Evolutionary conservation across 2,888 invertebrate genomes (phyloP).

Genomic region (Conchocele bisecta): DNA sequence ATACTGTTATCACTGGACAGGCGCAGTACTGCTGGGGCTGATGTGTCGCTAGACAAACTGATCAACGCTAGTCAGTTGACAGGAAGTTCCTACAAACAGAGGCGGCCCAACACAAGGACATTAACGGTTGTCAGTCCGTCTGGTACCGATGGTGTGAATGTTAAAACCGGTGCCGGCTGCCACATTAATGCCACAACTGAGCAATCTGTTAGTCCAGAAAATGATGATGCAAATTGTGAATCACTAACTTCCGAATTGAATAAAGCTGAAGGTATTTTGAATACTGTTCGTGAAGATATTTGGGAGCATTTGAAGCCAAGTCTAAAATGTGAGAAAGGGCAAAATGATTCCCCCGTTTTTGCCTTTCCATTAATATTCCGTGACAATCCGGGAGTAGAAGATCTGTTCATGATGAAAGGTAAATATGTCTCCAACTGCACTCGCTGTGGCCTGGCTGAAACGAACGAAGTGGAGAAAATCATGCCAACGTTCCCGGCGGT

Average conservation of each 20-base stretch:
- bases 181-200: not conserved
- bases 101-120: not conserved
- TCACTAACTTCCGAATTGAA: not conserved
- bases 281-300: slow-evolving; percentile 71
- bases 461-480: slow-evolving; percentile 63
- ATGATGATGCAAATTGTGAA: too few species aligned
- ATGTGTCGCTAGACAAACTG: not conserved
- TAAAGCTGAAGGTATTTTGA: slow-evolving; percentile 47
- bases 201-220: too few species aligned
- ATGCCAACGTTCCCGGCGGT: slow-evolving; percentile 76
- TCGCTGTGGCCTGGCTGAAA: slow-evolving; percentile 65
- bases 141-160: slow-evolving; percentile 5
- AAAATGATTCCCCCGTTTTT: slow-evolving; percentile 79
- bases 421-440: slow-evolving; percentile 64
- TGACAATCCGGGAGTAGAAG: slow-evolving; percentile 62
- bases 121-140: not conserved
- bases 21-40: not conserved
- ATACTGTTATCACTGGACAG: slow-evolving; percentile 27
- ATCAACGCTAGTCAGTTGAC: not conserved
- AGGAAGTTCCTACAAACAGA: not conserved
- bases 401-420: slow-evolving; percentile 70
- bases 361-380: slow-evolving; percentile 75
- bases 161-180: slow-evolving; percentile 50
- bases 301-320: slow-evolving; percentile 73
- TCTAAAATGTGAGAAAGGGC: slow-evolving; percentile 76